phyloP scores from a whole-genome alignment of 2,797 vertebrate genomes.

The Xenopus petersii region DNA sequence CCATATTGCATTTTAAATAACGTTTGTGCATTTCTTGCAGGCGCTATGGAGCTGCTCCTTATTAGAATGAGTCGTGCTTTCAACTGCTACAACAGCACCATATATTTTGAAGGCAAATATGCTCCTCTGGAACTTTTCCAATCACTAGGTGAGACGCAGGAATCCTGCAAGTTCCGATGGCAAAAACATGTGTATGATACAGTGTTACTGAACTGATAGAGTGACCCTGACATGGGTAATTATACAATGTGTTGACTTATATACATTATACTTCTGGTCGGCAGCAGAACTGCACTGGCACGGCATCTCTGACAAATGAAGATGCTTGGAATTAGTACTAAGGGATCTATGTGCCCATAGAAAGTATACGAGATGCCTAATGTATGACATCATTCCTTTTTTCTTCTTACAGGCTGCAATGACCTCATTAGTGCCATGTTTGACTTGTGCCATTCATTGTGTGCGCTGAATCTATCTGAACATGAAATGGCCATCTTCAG shows the following conservation, averaged over 20 bases:
- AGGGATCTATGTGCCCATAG: no score
- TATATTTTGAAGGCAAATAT: slow-evolving; percentile 91
- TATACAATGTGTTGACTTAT: no score
- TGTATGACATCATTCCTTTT: not conserved
- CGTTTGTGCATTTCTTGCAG: slow-evolving; percentile 54
- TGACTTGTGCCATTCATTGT: slow-evolving; percentile 82
- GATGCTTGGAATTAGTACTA: no score
- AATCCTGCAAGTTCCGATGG: no score
- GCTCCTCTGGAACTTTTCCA: slow-evolving; percentile 83
- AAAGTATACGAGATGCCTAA: no score
- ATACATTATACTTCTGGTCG: no score
- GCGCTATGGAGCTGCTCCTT: slow-evolving; percentile 88
- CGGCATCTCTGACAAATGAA: no score
- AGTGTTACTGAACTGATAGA: no score
- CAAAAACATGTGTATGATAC: no score
- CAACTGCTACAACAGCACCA: slow-evolving; percentile 81
- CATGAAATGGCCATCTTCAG: slow-evolving; percentile 86
- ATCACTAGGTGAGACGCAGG: slow-evolving; percentile 73
- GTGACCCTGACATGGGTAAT: no score
- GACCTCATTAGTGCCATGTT: slow-evolving; percentile 85
- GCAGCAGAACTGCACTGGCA: no score
- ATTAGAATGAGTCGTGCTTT: slow-evolving; percentile 86
- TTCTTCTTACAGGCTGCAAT: slow-evolving; percentile 69
- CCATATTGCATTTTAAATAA: not conserved
- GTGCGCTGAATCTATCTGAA: slow-evolving; percentile 79